Base-by-base conservation (phyloP, 2,888 invertebrate species). In the Acholoe squamosa region DNA sequence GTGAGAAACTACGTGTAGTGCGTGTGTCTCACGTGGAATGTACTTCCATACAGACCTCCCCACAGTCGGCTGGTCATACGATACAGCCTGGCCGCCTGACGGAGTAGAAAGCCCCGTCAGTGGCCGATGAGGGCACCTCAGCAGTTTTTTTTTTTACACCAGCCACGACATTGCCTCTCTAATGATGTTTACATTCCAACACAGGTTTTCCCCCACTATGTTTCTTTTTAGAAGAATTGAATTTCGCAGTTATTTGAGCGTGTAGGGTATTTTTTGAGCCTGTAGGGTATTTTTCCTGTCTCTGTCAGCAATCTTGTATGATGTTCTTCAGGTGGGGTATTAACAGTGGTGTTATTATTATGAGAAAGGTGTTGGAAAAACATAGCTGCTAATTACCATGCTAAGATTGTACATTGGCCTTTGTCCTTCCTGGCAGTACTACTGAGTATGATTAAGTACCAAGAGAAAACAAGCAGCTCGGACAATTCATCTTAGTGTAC, bases 131-230 rank as follows among this genome's bases (percentile, higher is more conserved):
- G 61, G n/a, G 61, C 71, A 14, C 71, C 28, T 22, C 28, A 25
- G 71, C 71, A 71, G 71, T 5, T 43, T 28, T 71, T 5, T 43
- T 28, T 71, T 28, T 25, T 28, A 71, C 12, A 28, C 28, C 43
- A 80, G 16, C 80, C 80, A 34, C 80, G 34, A 80, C 80, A 80
- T 80, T 33, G 34, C 80, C 43, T 25, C 22, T 19, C 80, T 80
- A 80, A 80, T 80, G 80, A 80, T 80, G 80, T 80, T 80, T 80
- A 80, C 80, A 80, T 43, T 19, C 80, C 33, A 34, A 34, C 16
- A 33, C 12, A 33, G n/a, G 7, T 43, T 80, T 77, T 80, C n/a
- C 33, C 43, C 10, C 43, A 43, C 43, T 0, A 71, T 25, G 80
- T 1, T 80, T 43, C 34, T 33, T 43, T 43, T 80, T 22, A 25